Conservation (phyloP, 92 coral and sea anemone genomes). For the Metridium senile region DNA sequence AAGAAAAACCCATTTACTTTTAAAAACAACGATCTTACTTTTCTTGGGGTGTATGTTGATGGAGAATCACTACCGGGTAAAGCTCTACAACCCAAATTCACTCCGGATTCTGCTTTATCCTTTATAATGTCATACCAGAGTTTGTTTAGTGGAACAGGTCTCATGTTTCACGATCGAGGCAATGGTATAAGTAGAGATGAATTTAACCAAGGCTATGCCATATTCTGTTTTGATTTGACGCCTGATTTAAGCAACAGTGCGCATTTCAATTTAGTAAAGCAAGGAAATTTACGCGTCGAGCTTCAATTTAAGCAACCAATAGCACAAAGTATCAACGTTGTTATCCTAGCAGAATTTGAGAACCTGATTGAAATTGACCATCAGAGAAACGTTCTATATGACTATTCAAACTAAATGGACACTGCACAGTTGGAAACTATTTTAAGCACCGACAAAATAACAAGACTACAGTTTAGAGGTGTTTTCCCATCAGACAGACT, state of each 20-base stretch:
- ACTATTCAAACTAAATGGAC: conserved; percentile 9
- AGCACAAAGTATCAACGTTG: conserved; percentile 19
- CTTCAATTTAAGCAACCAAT: conserved; percentile 26
- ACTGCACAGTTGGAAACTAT: too few relatives aligned
- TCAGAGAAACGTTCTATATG: conserved; percentile 25
- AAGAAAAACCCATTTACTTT: conserved; percentile 40
- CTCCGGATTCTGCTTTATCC: background rate
- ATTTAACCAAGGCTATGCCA: conserved; percentile 30
- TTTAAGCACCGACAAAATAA: conserved; percentile 2
- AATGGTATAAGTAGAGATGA: conserved; percentile 32
- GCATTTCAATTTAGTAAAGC: conserved; percentile 19
- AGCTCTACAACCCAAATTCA: conserved; percentile 40
- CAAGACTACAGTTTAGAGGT: conserved; percentile 14
- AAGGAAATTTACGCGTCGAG: conserved; percentile 25
- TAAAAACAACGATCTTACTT: too few relatives aligned
- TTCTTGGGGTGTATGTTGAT: conserved; percentile 37
- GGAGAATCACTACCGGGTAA: conserved; percentile 40
- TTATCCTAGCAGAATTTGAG: conserved; percentile 36
- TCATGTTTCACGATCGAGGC: conserved; percentile 23
- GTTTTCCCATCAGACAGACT: conserved; percentile 41
- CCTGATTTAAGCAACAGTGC: conserved; percentile 27
- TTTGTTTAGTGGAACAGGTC: too few relatives aligned
- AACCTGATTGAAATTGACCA: conserved; percentile 26
- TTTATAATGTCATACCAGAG: background rate
- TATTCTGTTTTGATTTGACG: conserved; percentile 25